These are phyloP conservation scores for Troides aeacus DNA, from an alignment of 2,888 invertebrate species.

Conservation along the genomic window DNA sequence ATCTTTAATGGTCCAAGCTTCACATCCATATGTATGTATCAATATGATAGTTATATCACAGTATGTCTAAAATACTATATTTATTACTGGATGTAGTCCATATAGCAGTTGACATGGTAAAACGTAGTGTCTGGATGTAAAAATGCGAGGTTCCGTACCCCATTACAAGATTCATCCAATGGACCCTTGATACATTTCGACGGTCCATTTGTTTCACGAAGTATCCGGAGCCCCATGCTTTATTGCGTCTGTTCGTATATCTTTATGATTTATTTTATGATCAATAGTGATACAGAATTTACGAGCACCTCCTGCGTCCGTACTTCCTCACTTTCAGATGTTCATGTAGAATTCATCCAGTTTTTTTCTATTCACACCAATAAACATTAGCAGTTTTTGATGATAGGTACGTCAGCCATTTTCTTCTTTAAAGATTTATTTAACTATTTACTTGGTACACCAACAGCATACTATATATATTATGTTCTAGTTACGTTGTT, in stretches of 20 bases:
- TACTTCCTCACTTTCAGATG: not conserved
- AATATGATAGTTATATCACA: too few relatives aligned
- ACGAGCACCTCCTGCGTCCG: conserved; percentile 1
- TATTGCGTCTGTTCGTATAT: conserved; percentile 21
- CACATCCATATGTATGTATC: too few relatives aligned
- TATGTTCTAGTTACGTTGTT: too few relatives aligned
- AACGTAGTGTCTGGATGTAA: not conserved
- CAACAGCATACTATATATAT: too few relatives aligned
- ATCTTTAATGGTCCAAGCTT: too few relatives aligned
- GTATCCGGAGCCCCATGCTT: conserved; percentile 15
- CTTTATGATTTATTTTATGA: conserved; percentile 26
- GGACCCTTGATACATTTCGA: conserved; percentile 11
- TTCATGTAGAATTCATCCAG: not conserved
- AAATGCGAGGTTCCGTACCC: not conserved
- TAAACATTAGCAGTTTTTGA: not conserved
- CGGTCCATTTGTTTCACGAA: conserved; percentile 23
- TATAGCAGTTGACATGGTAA: not conserved
- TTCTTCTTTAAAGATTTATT: too few relatives aligned
- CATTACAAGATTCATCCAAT: conserved; percentile 2
- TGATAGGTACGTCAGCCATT: too few relatives aligned
- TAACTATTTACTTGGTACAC: too few relatives aligned
- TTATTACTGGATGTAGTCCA: not conserved
- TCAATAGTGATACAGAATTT: conserved; percentile 12
- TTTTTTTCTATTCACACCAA: not conserved
- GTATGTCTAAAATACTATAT: too few relatives aligned